Base-by-base conservation (phyloP, 2,888 invertebrate genomes). In the Graphium colonna region DNA sequence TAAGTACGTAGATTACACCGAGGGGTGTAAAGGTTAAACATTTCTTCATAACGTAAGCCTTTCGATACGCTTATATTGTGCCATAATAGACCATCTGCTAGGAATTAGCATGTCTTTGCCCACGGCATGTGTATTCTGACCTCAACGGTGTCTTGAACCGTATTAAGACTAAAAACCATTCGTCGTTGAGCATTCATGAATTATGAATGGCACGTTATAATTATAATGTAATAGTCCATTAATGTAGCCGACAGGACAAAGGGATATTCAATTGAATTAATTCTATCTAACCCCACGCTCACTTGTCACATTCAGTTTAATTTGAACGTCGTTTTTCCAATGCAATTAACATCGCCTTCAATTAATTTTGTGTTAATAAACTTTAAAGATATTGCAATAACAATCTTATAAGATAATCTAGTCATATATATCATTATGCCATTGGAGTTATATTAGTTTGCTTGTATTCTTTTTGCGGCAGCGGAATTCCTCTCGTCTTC, bases 101-200 rank as follows among this genome's bases (percentile, higher is more conserved):
- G 1, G 16, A 13, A 21, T 9, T 10, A 21, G 21, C 41, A 16
- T 18, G 41, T 1, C 16, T 12, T 8, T 40, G 15, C 8, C 1
- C 21, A 41, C 17, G 3, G 41, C 15, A 17, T 10, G n/a, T 16
- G 21, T 12, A 13, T 36, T 3, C 36, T 3, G 3, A 7, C 4
- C 36, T 12, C 12, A 12, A 36, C 9, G 1, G 33, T 36, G n/a
- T 9, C 31, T 36, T 31, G 17, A 18, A 42, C 38, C 50, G 16
- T 45, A 46, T 51, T 51, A 51, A 47, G 51, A 55, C 51, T 51
- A 55, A 51, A 54, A 54, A 50, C 13, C 33, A 50, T 45, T 16
- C 45, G 39, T 26, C 9, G 38, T 38, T 38, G 21, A 17, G 47
- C 47, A 36, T 44, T 44, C 53, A 44, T 43, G 49, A 53, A 53